Evolutionary conservation across 1,140 invertebrate species (phyloP).

Genomic region (Bombus sibiricus): DNA sequence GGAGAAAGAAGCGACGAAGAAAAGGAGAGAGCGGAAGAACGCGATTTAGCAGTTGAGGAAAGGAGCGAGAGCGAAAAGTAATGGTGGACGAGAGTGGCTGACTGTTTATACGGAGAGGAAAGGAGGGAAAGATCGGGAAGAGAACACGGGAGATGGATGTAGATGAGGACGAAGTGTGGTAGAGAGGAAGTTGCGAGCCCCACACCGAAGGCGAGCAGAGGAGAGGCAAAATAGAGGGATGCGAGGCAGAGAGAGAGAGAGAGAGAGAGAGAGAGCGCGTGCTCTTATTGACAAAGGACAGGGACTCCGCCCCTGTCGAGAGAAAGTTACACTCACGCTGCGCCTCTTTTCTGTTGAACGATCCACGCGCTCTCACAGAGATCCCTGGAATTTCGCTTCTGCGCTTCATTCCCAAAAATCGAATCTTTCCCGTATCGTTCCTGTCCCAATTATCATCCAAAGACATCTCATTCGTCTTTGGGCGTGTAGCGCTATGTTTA

Average conservation of each 20-base stretch:
- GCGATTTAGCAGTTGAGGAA: background rate
- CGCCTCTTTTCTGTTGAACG: conserved; percentile 23
- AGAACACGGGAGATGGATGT: background rate
- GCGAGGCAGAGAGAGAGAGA: background rate
- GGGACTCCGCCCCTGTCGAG: conserved; percentile 47
- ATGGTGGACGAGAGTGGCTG: conserved; percentile 4
- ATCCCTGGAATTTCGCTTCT: conserved; percentile 10
- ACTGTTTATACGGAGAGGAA: background rate
- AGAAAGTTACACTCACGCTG: conserved; percentile 37
- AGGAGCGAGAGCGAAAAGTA: background rate
- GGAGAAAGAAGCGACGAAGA: background rate
- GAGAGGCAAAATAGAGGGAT: conserved; percentile 24
- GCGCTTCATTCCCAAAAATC: background rate
- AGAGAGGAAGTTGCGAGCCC: conserved; percentile 16
- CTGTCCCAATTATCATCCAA: too few relatives aligned
- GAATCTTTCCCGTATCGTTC: background rate
- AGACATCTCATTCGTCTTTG: too few relatives aligned
- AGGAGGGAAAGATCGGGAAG: background rate
- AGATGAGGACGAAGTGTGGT: conserved; percentile 3
- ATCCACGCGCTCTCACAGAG: background rate
- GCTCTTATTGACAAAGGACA: conserved; percentile 46
- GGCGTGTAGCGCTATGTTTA: background rate
- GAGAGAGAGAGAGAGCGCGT: conserved; percentile 4
- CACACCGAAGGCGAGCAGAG: background rate
- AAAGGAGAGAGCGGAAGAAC: background rate